Conservation (phyloP, 2,888 invertebrate genomes). For the Rhodophaea formosa region DNA sequence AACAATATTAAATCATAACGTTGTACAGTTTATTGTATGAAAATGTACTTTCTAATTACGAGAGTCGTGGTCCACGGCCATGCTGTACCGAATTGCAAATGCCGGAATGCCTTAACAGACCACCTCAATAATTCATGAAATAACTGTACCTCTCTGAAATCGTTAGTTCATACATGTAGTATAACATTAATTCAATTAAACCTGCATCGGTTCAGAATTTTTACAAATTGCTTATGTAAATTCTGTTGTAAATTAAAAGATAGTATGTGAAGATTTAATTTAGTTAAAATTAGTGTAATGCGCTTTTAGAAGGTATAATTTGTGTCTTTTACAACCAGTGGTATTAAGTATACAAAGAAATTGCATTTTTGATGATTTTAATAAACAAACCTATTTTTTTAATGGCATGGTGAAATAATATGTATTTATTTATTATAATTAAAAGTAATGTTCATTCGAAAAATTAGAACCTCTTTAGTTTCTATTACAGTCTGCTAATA, state of each 20-base stretch:
- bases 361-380: too few species aligned
- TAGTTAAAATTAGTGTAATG: neutral
- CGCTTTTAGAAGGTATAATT: neutral
- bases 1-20: neutral
- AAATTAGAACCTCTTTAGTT: too few species aligned
- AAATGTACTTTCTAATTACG: slow-evolving; percentile 17
- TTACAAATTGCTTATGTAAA: neutral
- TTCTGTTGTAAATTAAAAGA: neutral
- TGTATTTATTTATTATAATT: too few species aligned
- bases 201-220: neutral
- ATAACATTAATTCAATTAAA: neutral
- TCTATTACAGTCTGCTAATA: too few species aligned
- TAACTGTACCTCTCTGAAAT: slow-evolving; percentile 9
- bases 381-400: too few species aligned
- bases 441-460: too few species aligned
- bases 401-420: too few species aligned
- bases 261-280: neutral
- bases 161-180: neutral
- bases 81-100: slow-evolving; percentile 18
- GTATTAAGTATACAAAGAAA: too few species aligned
- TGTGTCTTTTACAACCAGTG: too few species aligned
- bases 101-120: slow-evolving; percentile 8
- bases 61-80: slow-evolving; percentile 9
- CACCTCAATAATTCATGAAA: slow-evolving; percentile 19
- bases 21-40: slow-evolving; percentile 1